Conservation (phyloP, 2,113 vertebrate genomes). For the Vicugna pacos region DNA sequence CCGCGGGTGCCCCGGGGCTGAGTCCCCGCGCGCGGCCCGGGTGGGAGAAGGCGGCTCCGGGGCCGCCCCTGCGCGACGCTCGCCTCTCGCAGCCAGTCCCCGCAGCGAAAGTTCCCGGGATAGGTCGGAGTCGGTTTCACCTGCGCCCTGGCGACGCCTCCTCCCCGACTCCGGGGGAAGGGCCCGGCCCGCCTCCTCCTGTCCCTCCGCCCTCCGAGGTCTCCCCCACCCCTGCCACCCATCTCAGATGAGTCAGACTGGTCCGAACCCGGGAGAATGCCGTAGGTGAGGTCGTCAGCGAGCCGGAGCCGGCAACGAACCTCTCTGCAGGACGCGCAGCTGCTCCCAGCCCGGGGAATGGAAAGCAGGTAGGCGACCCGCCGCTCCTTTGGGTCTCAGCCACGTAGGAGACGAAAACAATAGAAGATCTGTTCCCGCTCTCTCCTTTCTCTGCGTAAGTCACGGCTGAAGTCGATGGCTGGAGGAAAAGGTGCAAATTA, state of each 20-base stretch:
- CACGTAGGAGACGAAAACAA: neutral
- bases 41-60: neutral
- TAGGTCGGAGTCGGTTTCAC: slow-evolving; percentile 75
- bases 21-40: neutral
- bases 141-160: slow-evolving; percentile 77
- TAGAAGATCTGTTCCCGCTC: neutral
- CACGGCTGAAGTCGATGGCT: neutral
- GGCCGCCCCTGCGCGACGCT: neutral
- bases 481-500: neutral
- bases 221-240: slow-evolving; percentile 46
- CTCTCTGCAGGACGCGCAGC: slow-evolving; percentile 84
- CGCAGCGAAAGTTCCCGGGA: slow-evolving; percentile 61
- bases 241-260: slow-evolving; percentile 54
- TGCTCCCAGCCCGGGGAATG: slow-evolving; percentile 69
- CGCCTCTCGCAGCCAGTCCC: slow-evolving; percentile 13
- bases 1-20: neutral
- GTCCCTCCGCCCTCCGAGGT: slow-evolving; percentile 68
- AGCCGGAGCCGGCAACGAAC: slow-evolving; percentile 65
- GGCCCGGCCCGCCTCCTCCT: slow-evolving; percentile 54
- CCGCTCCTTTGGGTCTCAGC: neutral
- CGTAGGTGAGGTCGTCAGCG: slow-evolving; percentile 43
- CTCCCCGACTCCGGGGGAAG: slow-evolving; percentile 41
- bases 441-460: neutral
- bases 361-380: slow-evolving; percentile 54
- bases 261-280: neutral